Evolutionary conservation across 2,797 vertebrate genomes (phyloP).

Genomic region (Amniataba percoides): DNA sequence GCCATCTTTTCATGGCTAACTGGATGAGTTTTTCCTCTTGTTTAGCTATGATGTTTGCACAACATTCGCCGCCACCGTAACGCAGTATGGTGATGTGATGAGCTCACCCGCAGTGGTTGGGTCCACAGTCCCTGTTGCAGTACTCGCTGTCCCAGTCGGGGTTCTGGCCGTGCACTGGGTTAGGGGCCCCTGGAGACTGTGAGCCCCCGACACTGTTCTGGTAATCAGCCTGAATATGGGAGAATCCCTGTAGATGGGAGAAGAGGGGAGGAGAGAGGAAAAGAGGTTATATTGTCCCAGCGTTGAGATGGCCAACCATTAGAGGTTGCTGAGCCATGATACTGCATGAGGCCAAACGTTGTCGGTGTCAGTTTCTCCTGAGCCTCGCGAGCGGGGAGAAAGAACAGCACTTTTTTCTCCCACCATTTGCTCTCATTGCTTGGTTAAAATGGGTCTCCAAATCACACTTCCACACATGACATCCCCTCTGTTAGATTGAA

Average conservation of each 20-base stretch:
- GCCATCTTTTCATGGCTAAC: neutral
- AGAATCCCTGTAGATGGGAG: conserved; percentile 89
- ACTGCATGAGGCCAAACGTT: conserved; percentile 29
- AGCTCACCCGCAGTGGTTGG: conserved; percentile 94
- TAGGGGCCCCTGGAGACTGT: conserved; percentile 93
- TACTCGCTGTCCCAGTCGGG: conserved; percentile 96
- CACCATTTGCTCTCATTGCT: conserved; percentile 31
- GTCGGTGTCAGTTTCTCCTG: conserved; percentile 18
- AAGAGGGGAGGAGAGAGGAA: conserved; percentile 2
- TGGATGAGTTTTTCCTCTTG: neutral
- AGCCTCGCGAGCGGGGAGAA: conserved; percentile 6
- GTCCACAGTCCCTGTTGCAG: conserved; percentile 96
- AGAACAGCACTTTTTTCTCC: neutral
- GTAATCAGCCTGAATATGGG: conserved; percentile 95
- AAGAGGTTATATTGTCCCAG: conserved; percentile 19
- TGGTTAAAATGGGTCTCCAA: conserved; percentile 30
- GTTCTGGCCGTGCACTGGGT: conserved; percentile 89
- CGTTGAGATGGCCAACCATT: conserved; percentile 25
- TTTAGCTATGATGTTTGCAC: neutral
- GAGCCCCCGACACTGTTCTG: conserved; percentile 92
- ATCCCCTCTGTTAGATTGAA: conserved; percentile 33
- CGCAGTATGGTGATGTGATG: conserved; percentile 7
- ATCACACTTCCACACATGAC: conserved; percentile 27
- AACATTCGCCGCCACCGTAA: neutral
- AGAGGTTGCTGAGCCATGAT: conserved; percentile 44